These are phyloP conservation scores for Penaeus chinensis DNA, from an alignment of 1,140 invertebrate species.

Conservation along the genomic window DNA sequence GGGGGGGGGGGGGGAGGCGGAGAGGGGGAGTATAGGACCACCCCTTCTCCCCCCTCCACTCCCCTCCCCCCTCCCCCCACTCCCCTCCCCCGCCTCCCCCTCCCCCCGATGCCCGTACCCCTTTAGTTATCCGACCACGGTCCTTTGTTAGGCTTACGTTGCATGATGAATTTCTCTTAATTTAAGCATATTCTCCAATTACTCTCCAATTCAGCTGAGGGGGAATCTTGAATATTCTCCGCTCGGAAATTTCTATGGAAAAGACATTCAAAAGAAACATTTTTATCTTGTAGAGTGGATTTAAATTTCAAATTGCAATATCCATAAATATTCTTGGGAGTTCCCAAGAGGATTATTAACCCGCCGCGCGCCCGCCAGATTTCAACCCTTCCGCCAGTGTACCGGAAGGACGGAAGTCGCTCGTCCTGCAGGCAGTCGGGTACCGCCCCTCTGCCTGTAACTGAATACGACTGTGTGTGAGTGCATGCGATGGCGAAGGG, in stretches of 20 bases:
- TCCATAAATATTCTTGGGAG: slow-evolving; percentile 59
- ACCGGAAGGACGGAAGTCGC: slow-evolving; percentile 8
- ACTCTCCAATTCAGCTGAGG: slow-evolving; percentile 14
- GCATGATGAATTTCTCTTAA: slow-evolving; percentile 36
- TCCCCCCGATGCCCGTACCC: not conserved
- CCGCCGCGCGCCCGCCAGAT: not conserved
- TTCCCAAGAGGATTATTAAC: slow-evolving; percentile 55
- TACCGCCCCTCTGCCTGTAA: slow-evolving; percentile 21
- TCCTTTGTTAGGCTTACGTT: slow-evolving; percentile 18
- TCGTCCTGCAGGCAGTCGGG: not conserved
- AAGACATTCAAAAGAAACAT: slow-evolving; percentile 59
- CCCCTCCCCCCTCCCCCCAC: no score
- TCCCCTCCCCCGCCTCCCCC: no score
- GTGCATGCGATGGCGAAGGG: slow-evolving; percentile 40
- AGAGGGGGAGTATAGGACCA: no score
- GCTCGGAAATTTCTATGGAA: slow-evolving; percentile 36
- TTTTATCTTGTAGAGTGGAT: slow-evolving; percentile 61
- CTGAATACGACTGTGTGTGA: slow-evolving; percentile 46
- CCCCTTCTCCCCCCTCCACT: no score
- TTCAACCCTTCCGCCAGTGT: not conserved
- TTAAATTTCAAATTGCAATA: slow-evolving; percentile 63
- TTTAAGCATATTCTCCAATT: slow-evolving; percentile 32
- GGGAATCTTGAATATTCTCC: slow-evolving; percentile 13
- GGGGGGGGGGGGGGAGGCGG: no score
- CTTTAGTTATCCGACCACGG: not conserved